Evolutionary conservation across 2,888 invertebrate species (phyloP), one percentile per base, ranked within the genome.

Genomic region (Malthinus flaveolus): DNA sequence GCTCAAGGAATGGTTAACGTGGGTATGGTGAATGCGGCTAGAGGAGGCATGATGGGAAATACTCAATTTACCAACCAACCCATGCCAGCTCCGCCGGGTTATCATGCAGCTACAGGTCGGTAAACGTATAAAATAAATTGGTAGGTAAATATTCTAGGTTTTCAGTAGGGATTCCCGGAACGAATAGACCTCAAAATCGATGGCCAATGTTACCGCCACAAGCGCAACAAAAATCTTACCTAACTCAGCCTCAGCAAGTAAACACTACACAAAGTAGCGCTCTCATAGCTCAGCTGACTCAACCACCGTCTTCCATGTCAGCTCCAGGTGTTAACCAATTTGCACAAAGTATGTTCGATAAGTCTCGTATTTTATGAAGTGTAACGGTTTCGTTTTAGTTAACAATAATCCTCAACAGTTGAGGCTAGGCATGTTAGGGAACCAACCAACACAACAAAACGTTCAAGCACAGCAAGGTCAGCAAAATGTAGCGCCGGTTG

Each of bases 171-270:
- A 57, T 63, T 49, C 58, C 57, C 12, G 77, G 79, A 77, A 70
- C 59, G 13, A 77, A 79, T 77, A 71, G 85, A 69, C 86, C 85
- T 7, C 77, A 86, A 0, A 82, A 85, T 58, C 84, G 88, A 7
- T 86, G 87, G 70, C 78, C 86, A 0, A 85, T 86, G 67, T 84
- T 86, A 0, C 84, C 84, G 0, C 82, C 83, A 63, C 83, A 81
- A 33, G 83, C 81, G 8, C 81, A 80, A 10, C 79, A 79, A 32
- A 39, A 59, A 49, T 70, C 61, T 13, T 67, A 71, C 64, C 76
- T 79, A 1, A 62, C 66, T 50, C 49, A 76, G 73, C 64, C 66
- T 46, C 49, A 76, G 73, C 67, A 78, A 36, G 67, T 61, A 9
- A 76, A 73, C 62, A 77, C 78, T 12, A 73, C 77, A 0, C 81